Evolutionary conservation across 2,113 vertebrate genomes (phyloP).

Genomic region (Strix uralensis): DNA sequence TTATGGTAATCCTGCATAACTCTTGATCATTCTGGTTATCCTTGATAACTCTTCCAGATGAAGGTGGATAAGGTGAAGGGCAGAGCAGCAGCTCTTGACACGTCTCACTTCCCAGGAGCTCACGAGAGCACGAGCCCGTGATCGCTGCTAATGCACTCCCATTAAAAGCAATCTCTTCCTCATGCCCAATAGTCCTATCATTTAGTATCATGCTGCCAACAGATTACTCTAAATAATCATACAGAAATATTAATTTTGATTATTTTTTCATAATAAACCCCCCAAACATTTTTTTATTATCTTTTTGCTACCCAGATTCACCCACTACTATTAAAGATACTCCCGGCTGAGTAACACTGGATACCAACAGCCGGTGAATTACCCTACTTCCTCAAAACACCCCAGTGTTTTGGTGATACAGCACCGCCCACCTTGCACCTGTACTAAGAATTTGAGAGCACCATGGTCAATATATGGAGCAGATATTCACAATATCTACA

Average conservation of each 20-base stretch:
- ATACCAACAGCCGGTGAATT: not conserved
- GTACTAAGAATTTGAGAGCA: not conserved
- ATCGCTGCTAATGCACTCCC: not conserved
- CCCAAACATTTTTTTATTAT: not conserved
- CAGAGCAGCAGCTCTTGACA: not conserved
- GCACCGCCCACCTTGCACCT: not conserved
- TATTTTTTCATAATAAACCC: not conserved
- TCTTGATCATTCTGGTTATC: too few relatives aligned
- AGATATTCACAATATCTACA: not conserved
- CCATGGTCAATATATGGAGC: rapidly evolving
- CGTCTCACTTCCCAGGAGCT: too few relatives aligned
- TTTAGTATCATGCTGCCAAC: not conserved
- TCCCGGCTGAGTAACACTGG: not conserved
- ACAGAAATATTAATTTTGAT: not conserved
- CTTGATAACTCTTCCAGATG: not conserved
- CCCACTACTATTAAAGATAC: not conserved
- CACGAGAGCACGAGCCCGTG: not conserved
- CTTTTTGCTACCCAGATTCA: not conserved
- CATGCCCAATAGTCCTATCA: not conserved
- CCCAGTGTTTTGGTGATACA: too few relatives aligned
- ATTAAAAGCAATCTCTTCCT: not conserved
- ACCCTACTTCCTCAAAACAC: not conserved
- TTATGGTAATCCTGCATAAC: too few relatives aligned
- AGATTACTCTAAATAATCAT: not conserved
- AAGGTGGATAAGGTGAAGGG: not conserved